Evolutionary conservation across 2,888 invertebrate species (phyloP).

Genomic region (Eumacrocentrus americanus): DNA sequence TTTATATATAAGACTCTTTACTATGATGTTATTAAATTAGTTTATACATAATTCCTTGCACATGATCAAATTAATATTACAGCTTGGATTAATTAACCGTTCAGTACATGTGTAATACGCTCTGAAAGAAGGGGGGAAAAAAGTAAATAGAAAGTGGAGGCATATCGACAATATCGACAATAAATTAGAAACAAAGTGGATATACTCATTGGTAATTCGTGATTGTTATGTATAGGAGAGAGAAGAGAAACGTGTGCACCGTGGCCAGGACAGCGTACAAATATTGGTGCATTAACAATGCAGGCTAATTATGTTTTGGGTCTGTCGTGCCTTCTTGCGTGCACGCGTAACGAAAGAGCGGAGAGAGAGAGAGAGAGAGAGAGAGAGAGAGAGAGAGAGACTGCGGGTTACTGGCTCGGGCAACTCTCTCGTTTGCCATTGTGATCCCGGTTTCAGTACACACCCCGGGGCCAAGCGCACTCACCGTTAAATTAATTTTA

Average conservation of each 20-base stretch:
- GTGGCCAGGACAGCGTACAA: constrained; percentile 57
- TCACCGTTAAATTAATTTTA: constrained; percentile 61
- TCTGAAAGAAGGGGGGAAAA: no score
- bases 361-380: constrained; percentile 23
- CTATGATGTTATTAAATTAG: no score
- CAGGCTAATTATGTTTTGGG: constrained; percentile 62
- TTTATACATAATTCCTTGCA: no score
- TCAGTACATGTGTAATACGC: no score
- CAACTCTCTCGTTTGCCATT: constrained; percentile 55
- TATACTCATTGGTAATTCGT: background rate
- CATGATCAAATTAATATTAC: no score
- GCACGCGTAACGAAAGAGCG: constrained; percentile 19
- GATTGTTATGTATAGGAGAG: background rate
- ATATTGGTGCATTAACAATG: constrained; percentile 62
- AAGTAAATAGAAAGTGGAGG: no score
- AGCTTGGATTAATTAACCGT: no score
- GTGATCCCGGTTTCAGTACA: constrained; percentile 58
- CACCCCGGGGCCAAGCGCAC: constrained; percentile 53
- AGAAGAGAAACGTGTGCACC: constrained; percentile 28
- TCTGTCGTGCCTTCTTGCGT: constrained; percentile 42
- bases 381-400: constrained; percentile 26
- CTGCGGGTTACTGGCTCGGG: constrained; percentile 50
- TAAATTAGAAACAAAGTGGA: background rate
- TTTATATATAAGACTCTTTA: no score
- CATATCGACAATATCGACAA: background rate